Evolutionary conservation across 2,888 invertebrate genomes (phyloP), one percentile per base, ranked within the genome.

Genomic region (Lissocephala sabroskyi): DNA sequence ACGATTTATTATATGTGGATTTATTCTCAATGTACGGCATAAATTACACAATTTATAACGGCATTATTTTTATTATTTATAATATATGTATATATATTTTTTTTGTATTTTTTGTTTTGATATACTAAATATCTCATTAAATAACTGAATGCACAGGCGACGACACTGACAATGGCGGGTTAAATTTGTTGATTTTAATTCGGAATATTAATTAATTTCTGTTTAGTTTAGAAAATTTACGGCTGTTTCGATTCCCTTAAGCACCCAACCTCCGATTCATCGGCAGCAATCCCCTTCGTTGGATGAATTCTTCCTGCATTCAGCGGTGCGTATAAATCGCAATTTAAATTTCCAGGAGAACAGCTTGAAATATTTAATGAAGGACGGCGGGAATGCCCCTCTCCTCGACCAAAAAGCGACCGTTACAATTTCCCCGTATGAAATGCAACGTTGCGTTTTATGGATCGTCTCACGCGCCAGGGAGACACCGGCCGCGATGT

Each of bases 361-460:
- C 32, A 11, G 32, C 32, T 23, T 23, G 5, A 10, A 30, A 10
- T 30, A 30, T 30, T 30, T 30, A 3, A 36, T 52, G 30, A 52
- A 45, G 9, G 17, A 39, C 16, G 14, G 40, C 11, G 18, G 26
- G 7, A 39, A 28, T 28, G 36, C 19, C 26, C 43, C 39, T 35
- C n/a, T n/a, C n/a, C n/a, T n/a, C n/a, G n/a, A n/a, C n/a, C 32
- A 49, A 58, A 56, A 35, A 19, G 16, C 2, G 17, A 17, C 53
- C 50, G 53, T 54, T 52, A 51, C 63, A 64, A 53, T 52, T 42
- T 45, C 42, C n/a, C 17, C 13, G 52, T 53, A 54, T 51, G 44
- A 52, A 66, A 59, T 66, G 66, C 60, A 66, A 55, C 52, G 56
- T 53, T 55, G 64, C 48, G 56, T 41, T 52, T 63, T 50, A 57